A percentile compares a stretch with the other conserved stretches of the same genome.
Evolutionary conservation across 35 echinoderm and acorn worm genomes (phyloP).

Genomic region (Ptychodera flava): DNA sequence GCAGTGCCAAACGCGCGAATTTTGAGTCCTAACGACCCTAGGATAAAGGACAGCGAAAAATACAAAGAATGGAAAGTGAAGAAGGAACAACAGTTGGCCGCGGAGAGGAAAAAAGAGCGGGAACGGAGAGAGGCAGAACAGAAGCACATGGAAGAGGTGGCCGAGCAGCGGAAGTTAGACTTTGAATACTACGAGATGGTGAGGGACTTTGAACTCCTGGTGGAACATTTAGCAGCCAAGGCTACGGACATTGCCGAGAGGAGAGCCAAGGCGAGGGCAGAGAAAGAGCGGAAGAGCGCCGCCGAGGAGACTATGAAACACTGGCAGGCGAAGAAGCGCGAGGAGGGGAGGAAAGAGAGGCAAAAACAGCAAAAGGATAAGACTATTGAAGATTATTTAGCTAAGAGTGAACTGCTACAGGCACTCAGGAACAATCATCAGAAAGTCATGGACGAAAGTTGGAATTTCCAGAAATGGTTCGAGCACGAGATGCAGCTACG

Average conservation of each 20-base stretch:
- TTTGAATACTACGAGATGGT: background rate
- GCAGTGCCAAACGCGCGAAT: background rate
- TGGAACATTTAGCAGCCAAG: background rate
- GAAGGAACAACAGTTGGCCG: background rate
- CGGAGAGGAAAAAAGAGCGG: background rate
- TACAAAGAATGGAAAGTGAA: background rate
- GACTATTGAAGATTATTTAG: background rate
- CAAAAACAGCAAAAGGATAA: background rate
- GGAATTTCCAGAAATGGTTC: background rate
- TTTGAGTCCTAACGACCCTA: background rate
- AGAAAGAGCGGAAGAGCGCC: background rate
- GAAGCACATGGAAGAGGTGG: background rate
- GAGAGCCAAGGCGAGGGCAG: background rate
- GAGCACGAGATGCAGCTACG: background rate
- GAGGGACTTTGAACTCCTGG: background rate
- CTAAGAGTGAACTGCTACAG: background rate
- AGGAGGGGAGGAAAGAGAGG: background rate
- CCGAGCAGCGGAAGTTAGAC: background rate
- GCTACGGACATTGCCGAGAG: background rate
- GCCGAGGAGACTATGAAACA: background rate
- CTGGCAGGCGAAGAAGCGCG: background rate
- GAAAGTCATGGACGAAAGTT: background rate
- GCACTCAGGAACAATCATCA: background rate
- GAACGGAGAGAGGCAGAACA: background rate
- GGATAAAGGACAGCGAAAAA: background rate